Base-by-base conservation (phyloP, 35 echinoderm and acorn worm genomes). In the Apostichopus japonicus region DNA sequence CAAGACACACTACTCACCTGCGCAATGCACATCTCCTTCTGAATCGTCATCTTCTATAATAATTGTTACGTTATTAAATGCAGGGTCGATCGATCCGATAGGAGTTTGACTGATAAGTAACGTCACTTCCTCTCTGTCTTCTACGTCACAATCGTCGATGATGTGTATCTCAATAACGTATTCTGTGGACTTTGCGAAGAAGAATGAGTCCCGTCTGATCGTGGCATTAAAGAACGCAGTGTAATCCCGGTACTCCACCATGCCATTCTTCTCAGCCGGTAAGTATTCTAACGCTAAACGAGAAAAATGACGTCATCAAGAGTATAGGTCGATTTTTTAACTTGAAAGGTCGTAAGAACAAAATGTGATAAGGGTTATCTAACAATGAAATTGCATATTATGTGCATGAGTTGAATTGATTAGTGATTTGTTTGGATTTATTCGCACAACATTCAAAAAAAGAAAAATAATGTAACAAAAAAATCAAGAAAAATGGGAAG, bases 111-210 rank as follows among this genome's bases (percentile, higher is more conserved):
- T 56, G 4, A 90, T 90, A 70, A 6, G 44, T 56, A 90, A 56
- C 6, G 21, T 52, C 67, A 90, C 17, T 44, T 15, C n/a, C 70
- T 90, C 88, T 23, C 72, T 77, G 6, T 0, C 8, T 61, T 90
- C 70, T 24, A 90, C 17, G 14, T 90, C 88, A 90, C 88, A 77
- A 54, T 90, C 88, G 77, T 90, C 70, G 51, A 90, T 2, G 22
- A 90, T 78, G 10, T 11, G 19, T 25, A 90, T 17, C 1, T 75
- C 23, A n/a, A 90, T 90, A 13, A 77, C 1, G 6, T 77, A 6
- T 54, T 75, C 65, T 6, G 23, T 77, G 6, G 17, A 15, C 27
- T 56, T 77, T 56, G 55, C 70, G 17, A 90, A 90, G 17, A 53
- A 24, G 21, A 90, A 33, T 4, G 53, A 53, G 52, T 90, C 24